phyloP scores from a whole-genome alignment of 2,797 vertebrate genomes.

The Streptopelia turtur region DNA sequence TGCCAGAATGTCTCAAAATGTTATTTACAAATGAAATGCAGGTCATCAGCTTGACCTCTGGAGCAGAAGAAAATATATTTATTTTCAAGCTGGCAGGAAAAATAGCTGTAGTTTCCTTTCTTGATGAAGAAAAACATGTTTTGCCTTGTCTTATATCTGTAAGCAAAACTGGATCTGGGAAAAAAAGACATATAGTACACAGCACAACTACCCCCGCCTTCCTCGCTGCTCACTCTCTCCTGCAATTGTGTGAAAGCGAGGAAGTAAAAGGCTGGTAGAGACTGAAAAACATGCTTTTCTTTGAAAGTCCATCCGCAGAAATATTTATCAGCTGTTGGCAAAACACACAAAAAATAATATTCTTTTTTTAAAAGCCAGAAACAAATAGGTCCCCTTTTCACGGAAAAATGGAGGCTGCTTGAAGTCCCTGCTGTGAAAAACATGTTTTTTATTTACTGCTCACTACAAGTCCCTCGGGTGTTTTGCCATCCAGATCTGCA shows the following conservation, averaged over 20 bases:
- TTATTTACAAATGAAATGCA: constrained; percentile 19
- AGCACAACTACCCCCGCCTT: constrained; percentile 59
- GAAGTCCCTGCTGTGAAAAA: background rate
- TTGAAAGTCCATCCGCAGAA: constrained; percentile 84
- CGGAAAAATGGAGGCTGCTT: constrained; percentile 45
- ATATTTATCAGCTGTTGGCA: constrained; percentile 68
- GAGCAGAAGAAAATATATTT: background rate
- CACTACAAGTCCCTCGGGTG: background rate
- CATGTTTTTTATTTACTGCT: background rate
- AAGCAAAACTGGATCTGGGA: constrained; percentile 50
- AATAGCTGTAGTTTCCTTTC: constrained; percentile 55
- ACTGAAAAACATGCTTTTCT: constrained; percentile 95
- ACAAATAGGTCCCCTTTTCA: constrained; percentile 44
- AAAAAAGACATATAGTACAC: constrained; percentile 61
- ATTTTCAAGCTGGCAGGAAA: constrained; percentile 14
- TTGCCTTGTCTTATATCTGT: constrained; percentile 53
- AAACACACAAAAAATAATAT: constrained; percentile 61
- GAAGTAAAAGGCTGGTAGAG: constrained; percentile 83
- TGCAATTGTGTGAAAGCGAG: constrained; percentile 76
- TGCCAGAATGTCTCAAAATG: background rate
- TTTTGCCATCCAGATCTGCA: background rate
- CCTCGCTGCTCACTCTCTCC: constrained; percentile 48
- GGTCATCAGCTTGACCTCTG: background rate
- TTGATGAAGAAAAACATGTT: constrained; percentile 70
- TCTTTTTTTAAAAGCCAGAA: constrained; percentile 30